These are phyloP conservation scores for Zaprionus taronus DNA, from an alignment of 1,140 invertebrate species.

Conservation along the genomic window DNA sequence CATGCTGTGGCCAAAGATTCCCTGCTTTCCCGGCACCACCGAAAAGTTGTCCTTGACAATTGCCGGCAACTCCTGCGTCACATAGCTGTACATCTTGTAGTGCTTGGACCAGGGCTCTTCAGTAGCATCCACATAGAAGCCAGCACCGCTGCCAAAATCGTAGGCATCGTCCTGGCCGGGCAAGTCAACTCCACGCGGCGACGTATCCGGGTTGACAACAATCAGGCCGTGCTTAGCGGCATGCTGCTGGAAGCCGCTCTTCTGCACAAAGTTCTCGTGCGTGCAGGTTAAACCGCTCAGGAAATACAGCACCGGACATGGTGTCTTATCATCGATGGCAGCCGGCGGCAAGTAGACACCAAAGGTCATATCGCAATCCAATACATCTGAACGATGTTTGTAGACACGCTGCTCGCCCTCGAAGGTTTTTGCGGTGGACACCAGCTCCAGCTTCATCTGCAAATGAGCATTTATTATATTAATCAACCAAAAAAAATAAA, in stretches of 20 bases:
- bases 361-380: conserved; percentile 97
- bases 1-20: conserved; percentile 97
- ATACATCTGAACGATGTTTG: conserved; percentile 91
- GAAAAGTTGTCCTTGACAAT: conserved; percentile 92
- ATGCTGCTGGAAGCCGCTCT: conserved; percentile 95
- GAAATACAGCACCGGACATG: conserved; percentile 95
- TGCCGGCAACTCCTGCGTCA: conserved; percentile 94
- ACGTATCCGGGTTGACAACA: conserved; percentile 96
- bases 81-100: conserved; percentile 98
- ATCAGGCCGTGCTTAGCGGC: conserved; percentile 90
- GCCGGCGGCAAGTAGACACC: conserved; percentile 94
- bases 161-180: conserved; percentile 95
- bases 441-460: conserved; percentile 64
- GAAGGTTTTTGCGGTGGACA: conserved; percentile 67
- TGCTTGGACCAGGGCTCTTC: conserved; percentile 96
- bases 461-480: neutral
- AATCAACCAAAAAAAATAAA: neutral
- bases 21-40: conserved; percentile 87
- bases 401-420: conserved; percentile 87
- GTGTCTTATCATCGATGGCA: conserved; percentile 87
- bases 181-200: conserved; percentile 95
- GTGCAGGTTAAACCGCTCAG: conserved; percentile 97
- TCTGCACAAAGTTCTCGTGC: conserved; percentile 98
- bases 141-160: conserved; percentile 98
- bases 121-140: conserved; percentile 98